Conservation (phyloP, 2,888 invertebrate species). For the Erebia palarica region DNA sequence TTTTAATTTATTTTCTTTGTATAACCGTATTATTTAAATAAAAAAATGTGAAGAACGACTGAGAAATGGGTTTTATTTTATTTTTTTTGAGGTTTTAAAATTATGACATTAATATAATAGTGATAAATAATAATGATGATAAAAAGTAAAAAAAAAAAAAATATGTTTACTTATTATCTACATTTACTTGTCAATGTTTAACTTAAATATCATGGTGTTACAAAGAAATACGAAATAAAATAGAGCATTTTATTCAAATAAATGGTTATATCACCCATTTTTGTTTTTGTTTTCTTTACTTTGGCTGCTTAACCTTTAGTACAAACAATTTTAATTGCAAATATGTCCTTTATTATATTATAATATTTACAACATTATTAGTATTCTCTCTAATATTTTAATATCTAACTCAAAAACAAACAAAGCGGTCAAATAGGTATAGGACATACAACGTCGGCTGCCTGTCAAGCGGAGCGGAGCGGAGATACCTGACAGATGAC, state of each 20-base stretch:
- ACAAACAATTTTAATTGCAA: background rate
- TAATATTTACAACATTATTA: conserved; percentile 6
- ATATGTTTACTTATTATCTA: conserved; percentile 66
- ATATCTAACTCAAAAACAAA: background rate
- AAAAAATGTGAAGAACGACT: conserved; percentile 73
- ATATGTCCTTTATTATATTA: background rate
- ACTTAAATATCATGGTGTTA: conserved; percentile 79
- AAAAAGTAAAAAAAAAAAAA: conserved; percentile 42
- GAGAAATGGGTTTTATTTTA: conserved; percentile 77
- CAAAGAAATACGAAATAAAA: conserved; percentile 78
- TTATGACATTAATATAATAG: conserved; percentile 54
- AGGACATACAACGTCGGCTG: too few relatives aligned
- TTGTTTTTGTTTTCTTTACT: conserved; percentile 44
- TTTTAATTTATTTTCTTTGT: conserved; percentile 82
- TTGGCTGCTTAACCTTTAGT: conserved; percentile 12
- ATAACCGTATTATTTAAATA: conserved; percentile 82
- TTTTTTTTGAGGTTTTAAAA: conserved; percentile 69
- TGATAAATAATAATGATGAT: conserved; percentile 57
- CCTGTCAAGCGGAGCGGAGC: too few relatives aligned
- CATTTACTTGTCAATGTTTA: conserved; percentile 67
- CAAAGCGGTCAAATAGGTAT: too few relatives aligned
- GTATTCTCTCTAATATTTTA: background rate
- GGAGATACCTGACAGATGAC: too few relatives aligned
- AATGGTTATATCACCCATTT: conserved; percentile 76
- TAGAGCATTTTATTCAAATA: conserved; percentile 80